Percentiles rank a stretch among this genome's conserved stretches.
Evolutionary conservation across 2,888 invertebrate species (phyloP).

Genomic region (Iphiclides podalirius): DNA sequence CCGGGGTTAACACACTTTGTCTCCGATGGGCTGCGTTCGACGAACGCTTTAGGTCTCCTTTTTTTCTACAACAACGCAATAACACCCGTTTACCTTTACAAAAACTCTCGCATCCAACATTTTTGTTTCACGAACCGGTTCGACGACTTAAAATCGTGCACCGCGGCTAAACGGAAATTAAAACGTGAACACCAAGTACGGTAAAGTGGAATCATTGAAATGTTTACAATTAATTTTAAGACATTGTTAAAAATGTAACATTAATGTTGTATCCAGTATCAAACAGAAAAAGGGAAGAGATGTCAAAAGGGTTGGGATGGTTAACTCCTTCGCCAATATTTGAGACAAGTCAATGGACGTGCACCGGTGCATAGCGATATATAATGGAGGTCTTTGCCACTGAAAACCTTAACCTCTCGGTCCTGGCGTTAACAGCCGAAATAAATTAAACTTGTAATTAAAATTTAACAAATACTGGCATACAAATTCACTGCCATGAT

Average conservation of each 20-base stretch:
- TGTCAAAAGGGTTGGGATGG: background rate
- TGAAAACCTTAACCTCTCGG: constrained; percentile 19
- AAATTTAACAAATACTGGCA: too few species aligned
- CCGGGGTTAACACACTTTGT: constrained; percentile 61
- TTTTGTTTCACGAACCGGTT: constrained; percentile 22
- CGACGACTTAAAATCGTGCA: constrained; percentile 1
- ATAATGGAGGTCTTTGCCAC: constrained; percentile 12
- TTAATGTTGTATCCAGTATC: too few species aligned
- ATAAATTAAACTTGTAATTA: background rate
- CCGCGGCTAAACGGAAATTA: constrained; percentile 15
- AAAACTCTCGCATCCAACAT: constrained; percentile 13
- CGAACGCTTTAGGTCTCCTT: constrained; percentile 11
- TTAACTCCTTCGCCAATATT: background rate
- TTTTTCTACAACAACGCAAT: constrained; percentile 24
- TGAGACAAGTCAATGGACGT: constrained; percentile 16
- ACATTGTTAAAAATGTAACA: too few species aligned
- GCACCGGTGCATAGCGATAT: constrained; percentile 3
- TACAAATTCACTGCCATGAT: too few species aligned
- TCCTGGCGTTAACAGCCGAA: constrained; percentile 15
- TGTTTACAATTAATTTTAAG: too few species aligned
- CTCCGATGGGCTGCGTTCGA: constrained; percentile 48
- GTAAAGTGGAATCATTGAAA: too few species aligned
- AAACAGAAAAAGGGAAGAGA: too few species aligned
- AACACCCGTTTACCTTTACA: constrained; percentile 25
- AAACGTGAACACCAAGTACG: too few species aligned